Conservation (phyloP, 2,113 vertebrate species). For the Engraulis encrasicolus region DNA sequence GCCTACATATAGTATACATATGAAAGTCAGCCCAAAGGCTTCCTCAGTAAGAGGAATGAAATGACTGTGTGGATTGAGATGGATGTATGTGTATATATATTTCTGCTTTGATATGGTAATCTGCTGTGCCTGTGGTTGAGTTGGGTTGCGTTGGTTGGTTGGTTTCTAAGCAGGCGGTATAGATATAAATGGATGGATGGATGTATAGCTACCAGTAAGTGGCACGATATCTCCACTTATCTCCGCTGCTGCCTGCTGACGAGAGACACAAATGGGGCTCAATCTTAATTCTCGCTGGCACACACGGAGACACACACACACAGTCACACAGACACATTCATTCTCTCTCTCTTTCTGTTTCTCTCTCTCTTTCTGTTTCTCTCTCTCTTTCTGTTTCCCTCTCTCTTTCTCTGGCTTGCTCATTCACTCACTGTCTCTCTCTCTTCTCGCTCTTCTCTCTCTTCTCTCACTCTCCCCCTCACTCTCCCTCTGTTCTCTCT, state of each 20-base stretch:
- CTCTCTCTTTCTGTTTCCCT: no score
- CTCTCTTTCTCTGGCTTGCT: no score
- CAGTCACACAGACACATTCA: no score
- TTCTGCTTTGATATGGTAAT: constrained; percentile 8
- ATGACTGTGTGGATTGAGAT: neutral
- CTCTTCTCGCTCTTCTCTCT: no score
- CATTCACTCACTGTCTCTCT: no score
- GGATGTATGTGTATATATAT: neutral
- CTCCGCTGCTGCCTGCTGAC: neutral
- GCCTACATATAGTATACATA: neutral
- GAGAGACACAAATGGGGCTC: neutral
- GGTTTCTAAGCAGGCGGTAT: neutral
- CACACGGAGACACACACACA: no score
- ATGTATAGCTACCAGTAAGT: neutral
- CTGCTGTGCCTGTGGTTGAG: neutral
- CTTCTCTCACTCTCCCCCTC: no score
- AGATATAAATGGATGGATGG: neutral
- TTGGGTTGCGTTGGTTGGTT: neutral
- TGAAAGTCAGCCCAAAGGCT: neutral
- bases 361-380: no score
- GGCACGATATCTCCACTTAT: neutral
- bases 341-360: no score
- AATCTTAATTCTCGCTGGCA: neutral
- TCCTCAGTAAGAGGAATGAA: neutral
- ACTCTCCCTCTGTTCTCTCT: no score